phyloP scores from a whole-genome alignment of 2,888 invertebrate species.

The Synanthedon vespiformis region DNA sequence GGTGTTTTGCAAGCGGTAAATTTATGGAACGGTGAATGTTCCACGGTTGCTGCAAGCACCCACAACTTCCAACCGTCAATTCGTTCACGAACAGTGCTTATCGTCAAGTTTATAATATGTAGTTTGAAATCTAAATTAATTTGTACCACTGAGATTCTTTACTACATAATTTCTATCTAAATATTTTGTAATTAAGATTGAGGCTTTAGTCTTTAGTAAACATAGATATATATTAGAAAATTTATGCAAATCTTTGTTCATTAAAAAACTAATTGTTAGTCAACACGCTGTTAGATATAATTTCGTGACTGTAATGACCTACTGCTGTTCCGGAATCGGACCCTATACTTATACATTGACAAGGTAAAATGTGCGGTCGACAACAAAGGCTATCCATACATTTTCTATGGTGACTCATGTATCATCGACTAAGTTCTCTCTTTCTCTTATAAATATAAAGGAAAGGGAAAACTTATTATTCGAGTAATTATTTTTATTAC shows the following conservation, averaged over 20 bases:
- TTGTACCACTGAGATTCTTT: too few relatives aligned
- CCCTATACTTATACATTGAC: background rate
- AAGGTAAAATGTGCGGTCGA: background rate
- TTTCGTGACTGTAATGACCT: background rate
- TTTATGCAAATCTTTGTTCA: too few relatives aligned
- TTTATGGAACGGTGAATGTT: background rate
- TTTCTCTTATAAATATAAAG: background rate
- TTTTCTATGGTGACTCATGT: background rate
- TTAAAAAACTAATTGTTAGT: too few relatives aligned
- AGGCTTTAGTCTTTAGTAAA: too few relatives aligned
- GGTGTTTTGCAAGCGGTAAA: background rate
- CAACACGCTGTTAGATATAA: background rate
- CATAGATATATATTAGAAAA: too few relatives aligned
- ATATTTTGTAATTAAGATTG: too few relatives aligned
- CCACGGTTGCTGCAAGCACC: background rate
- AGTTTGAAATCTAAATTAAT: too few relatives aligned
- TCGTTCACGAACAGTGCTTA: too few relatives aligned
- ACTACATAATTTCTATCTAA: too few relatives aligned
- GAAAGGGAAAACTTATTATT: background rate
- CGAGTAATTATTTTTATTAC: too few relatives aligned
- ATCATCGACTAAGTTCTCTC: background rate
- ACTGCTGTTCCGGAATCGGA: background rate
- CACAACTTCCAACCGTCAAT: background rate
- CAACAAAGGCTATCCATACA: background rate
- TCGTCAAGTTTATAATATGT: too few relatives aligned